Base-by-base conservation (phyloP, 2,113 vertebrate species). In the Thomomys bottae region DNA sequence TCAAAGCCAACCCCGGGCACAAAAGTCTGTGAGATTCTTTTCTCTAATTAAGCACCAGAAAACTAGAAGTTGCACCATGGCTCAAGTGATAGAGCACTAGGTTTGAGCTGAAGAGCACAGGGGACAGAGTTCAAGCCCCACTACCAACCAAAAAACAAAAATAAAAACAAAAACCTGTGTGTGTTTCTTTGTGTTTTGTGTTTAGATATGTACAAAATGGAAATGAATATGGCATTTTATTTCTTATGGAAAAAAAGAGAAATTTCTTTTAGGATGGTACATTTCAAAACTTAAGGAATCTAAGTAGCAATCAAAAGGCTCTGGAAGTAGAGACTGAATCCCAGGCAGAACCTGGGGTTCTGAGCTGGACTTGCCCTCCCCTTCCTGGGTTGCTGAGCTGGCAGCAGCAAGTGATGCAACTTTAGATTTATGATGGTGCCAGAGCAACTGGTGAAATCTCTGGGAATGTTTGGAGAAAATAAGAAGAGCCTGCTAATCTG, bases 281-380 rank as follows among this genome's bases (percentile, higher is more conserved):
- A 54, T 78, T 81, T 84, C 54, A 88, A 5, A 34, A 83, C 36
- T 67, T 28, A 14, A 11, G 23, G 59, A 70, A 45, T 32, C 42
- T 32, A 86, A 40, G 10, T 15, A 42, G 20, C 15, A n/a, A 61
- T 38, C 24, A 10, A 38, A 70, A 61, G 42, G 61, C 40, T 59
- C 78, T n/a, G 34, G n/a, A 11, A 32, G 8, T 42, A 38, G 42
- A 45, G 57, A 34, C 45, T 23, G 30, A 66, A 64, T 36, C 64
- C 76, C 32, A 30, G 30, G 49, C 49, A 83, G 38, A 49, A 6
- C 6, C 32, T 75, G 66, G 2, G 3, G 42, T 17, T 11, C 45
- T 2, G 45, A 49, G 3, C 34, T 40, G 57, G 34, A 32, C 61
- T 12, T 26, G 0, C 1, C 5, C 2, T 2, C 32, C 23, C 24